phyloP scores from a whole-genome alignment of 2,888 invertebrate genomes.

The Syrista parreyssii region DNA sequence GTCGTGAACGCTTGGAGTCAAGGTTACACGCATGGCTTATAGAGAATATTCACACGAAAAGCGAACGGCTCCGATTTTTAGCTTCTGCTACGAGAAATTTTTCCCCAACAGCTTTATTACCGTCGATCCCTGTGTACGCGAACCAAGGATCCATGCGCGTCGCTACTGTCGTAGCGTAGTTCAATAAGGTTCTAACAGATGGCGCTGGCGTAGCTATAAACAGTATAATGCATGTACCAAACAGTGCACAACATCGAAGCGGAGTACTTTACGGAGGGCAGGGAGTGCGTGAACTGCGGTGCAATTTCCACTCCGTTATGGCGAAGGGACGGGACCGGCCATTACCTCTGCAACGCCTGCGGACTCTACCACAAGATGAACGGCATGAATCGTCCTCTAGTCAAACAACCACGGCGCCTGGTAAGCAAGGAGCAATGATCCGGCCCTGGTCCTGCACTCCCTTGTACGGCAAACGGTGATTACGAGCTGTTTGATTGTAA shows the following conservation, averaged over 20 bases:
- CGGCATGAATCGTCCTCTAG: constrained; percentile 91
- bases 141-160: neutral
- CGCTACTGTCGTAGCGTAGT: neutral
- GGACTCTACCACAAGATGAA: constrained; percentile 99
- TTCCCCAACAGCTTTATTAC: too few relatives aligned
- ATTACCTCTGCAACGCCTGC: constrained; percentile 99
- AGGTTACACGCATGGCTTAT: neutral
- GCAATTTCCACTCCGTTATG: constrained; percentile 96
- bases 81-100: too few relatives aligned
- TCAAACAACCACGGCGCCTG: constrained; percentile 91
- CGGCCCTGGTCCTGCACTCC: constrained; percentile 14
- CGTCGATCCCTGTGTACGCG: neutral
- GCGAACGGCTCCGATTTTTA: neutral
- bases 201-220: neutral
- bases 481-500: neutral
- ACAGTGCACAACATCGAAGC: constrained; percentile 63
- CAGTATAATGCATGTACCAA: constrained; percentile 18
- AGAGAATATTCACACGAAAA: neutral
- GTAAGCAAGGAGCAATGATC: constrained; percentile 79
- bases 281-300: constrained; percentile 98
- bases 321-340: constrained; percentile 96
- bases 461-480: neutral
- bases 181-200: neutral
- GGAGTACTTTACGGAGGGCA: constrained; percentile 77
- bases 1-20: neutral